A percentile compares a stretch with the other conserved stretches of the same genome.
phyloP scores from a whole-genome alignment of 2,888 invertebrate genomes.

The Lycia hirtaria region DNA sequence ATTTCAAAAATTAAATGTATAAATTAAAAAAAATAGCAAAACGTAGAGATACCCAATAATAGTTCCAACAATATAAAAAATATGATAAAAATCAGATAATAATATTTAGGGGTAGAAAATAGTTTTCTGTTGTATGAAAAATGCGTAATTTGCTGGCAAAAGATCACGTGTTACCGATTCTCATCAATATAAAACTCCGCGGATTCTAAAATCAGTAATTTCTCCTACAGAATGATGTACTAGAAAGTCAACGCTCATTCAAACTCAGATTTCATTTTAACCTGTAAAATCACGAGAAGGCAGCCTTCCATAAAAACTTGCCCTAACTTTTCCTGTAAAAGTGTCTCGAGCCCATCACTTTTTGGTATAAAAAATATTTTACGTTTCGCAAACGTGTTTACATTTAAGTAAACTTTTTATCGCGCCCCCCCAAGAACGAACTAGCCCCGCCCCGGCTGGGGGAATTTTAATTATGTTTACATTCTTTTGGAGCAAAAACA shows the following conservation, averaged over 20 bases:
- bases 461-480: constrained; percentile 75
- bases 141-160: too few relatives aligned
- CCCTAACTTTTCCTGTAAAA: constrained; percentile 26
- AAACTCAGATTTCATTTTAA: neutral
- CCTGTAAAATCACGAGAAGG: constrained; percentile 3
- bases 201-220: too few relatives aligned
- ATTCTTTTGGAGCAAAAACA: constrained; percentile 59
- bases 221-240: too few relatives aligned
- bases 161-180: too few relatives aligned
- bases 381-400: constrained; percentile 22
- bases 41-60: too few relatives aligned
- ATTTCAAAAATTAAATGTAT: too few relatives aligned
- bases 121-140: too few relatives aligned
- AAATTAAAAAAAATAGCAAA: too few relatives aligned
- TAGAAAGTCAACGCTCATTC: neutral
- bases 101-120: too few relatives aligned
- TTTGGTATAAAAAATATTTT: constrained; percentile 21
- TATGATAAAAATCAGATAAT: too few relatives aligned
- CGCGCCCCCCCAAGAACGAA: constrained; percentile 35
- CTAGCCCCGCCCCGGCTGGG: constrained; percentile 40
- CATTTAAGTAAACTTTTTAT: constrained; percentile 33
- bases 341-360: constrained; percentile 10
- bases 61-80: too few relatives aligned
- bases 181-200: too few relatives aligned
- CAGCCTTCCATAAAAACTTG: constrained; percentile 16